Base-by-base conservation (phyloP, 2,888 invertebrate genomes). In the Leptura quadrifasciata region DNA sequence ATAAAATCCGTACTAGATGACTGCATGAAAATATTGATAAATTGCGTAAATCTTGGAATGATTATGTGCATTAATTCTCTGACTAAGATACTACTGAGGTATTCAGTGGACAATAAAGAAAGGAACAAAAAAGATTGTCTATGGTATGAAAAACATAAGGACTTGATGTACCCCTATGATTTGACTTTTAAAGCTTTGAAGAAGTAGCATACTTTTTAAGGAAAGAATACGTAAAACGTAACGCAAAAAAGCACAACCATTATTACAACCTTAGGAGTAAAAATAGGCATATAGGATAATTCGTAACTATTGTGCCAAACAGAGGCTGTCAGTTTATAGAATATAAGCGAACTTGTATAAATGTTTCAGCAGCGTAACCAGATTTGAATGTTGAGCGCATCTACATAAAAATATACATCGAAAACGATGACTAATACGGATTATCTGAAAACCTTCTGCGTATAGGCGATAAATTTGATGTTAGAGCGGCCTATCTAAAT, bases 11-110 rank as follows among this genome's bases (percentile, higher is more conserved):
- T n/a, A 47, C 47, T n/a, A 47, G 10, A 27, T 9, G 12, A 69
- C 69, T 69, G 69, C 69, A 58, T 69, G 69, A 65, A 57, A 69
- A 69, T 69, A 69, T 69, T 67, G 54, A 54, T 67, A 67, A 52
- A 54, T 55, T 47, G n/a, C 27, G 31, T 52, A 47, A 10, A 55
- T 20, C 39, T 58, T 12, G 63, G 63, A 63, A 65, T 52, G 47
- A 24, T 52, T 18, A 20, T 57, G 57, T 57, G 55, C 55, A 20
- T 10, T 39, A 47, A 5, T 47, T 39, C 47, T 47, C 47, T 47
- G 52, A 21, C 24, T 54, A 24, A 24, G 12, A 65, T 47, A 54
- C 20, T 39, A 1, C 15, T 60, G 61, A 52, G 60, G 52, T 71
- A 71, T 21, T 27, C 18, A 15, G n/a, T 61, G 61, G 54, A 65